Conservation (phyloP, 92 coral and sea anemone genomes). For the Epizoanthus ramosus region DNA sequence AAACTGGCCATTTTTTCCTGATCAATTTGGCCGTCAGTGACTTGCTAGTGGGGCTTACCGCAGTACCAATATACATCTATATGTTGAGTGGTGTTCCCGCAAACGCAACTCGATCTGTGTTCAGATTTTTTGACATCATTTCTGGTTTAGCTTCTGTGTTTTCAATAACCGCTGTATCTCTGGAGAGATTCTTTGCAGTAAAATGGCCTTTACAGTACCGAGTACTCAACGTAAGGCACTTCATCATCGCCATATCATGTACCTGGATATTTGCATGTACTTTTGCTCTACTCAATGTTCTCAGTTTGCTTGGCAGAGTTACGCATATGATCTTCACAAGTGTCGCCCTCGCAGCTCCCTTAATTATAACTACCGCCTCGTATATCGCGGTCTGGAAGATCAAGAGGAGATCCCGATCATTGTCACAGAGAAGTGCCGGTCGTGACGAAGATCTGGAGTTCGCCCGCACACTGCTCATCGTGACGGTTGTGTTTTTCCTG, state of each 20-base stretch:
- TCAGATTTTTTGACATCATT: slow-evolving; percentile 49
- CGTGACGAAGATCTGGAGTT: slow-evolving; percentile 57
- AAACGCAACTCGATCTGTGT: background rate
- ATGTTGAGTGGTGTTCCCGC: slow-evolving; percentile 23
- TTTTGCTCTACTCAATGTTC: slow-evolving; percentile 64
- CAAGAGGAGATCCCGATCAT: slow-evolving; percentile 57
- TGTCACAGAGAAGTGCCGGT: slow-evolving; percentile 47
- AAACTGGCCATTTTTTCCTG: slow-evolving; percentile 6
- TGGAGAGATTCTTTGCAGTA: slow-evolving; percentile 62
- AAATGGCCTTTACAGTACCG: slow-evolving; percentile 53
- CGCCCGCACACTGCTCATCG: slow-evolving; percentile 68
- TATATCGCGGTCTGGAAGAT: slow-evolving; percentile 61
- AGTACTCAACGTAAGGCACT: slow-evolving; percentile 33
- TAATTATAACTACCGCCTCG: slow-evolving; percentile 64
- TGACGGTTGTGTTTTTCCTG: slow-evolving; percentile 65
- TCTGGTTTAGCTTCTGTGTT: slow-evolving; percentile 69
- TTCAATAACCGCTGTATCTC: slow-evolving; percentile 60
- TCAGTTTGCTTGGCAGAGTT: slow-evolving; percentile 52
- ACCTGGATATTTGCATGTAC: slow-evolving; percentile 65
- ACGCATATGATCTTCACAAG: slow-evolving; percentile 62
- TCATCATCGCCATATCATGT: slow-evolving; percentile 32
- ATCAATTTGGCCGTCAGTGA: slow-evolving; percentile 22
- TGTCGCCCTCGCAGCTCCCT: slow-evolving; percentile 53
- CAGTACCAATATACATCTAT: slow-evolving; percentile 28
- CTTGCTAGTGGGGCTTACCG: slow-evolving; percentile 11